phyloP scores from a whole-genome alignment of 2,888 invertebrate genomes.

The Clistopyga incitator region DNA sequence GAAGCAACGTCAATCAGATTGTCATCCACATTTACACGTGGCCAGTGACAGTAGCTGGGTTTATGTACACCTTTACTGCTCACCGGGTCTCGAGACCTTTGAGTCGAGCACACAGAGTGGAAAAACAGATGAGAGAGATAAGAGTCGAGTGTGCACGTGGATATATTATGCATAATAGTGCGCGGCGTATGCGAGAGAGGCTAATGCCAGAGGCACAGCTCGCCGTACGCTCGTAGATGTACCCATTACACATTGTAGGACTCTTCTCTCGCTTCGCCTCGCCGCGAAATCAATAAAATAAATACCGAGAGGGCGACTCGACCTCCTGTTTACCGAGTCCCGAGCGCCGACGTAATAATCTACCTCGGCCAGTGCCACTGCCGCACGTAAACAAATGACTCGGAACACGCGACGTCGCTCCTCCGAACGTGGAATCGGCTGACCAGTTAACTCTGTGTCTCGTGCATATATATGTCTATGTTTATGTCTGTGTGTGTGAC shows the following conservation, averaged over 20 bases:
- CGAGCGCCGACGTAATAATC: conserved; percentile 67
- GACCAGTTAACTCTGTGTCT: conserved; percentile 10
- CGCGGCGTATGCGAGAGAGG: conserved; percentile 20
- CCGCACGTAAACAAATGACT: conserved; percentile 67
- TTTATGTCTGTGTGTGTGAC: background rate
- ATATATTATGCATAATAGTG: conserved; percentile 48
- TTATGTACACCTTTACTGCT: background rate
- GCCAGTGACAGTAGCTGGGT: background rate
- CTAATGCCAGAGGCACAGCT: conserved; percentile 30
- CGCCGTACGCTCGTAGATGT: conserved; percentile 2
- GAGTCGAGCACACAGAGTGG: conserved; percentile 34
- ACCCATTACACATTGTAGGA: conserved; percentile 25
- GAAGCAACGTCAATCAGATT: conserved; percentile 50
- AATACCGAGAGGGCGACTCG: conserved; percentile 65
- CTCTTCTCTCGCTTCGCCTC: conserved; percentile 25
- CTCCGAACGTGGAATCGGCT: conserved; percentile 56
- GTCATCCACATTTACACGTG: conserved; percentile 27
- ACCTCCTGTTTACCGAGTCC: conserved; percentile 67
- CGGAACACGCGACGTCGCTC: conserved; percentile 68
- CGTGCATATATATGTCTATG: background rate
- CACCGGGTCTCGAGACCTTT: conserved; percentile 28
- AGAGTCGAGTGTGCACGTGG: conserved; percentile 39
- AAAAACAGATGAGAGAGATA: conserved; percentile 61
- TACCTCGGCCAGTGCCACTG: conserved; percentile 48
- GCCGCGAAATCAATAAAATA: conserved; percentile 73